Conservation (phyloP, 2,113 vertebrate genomes). For the Callocephalon fimbriatum region DNA sequence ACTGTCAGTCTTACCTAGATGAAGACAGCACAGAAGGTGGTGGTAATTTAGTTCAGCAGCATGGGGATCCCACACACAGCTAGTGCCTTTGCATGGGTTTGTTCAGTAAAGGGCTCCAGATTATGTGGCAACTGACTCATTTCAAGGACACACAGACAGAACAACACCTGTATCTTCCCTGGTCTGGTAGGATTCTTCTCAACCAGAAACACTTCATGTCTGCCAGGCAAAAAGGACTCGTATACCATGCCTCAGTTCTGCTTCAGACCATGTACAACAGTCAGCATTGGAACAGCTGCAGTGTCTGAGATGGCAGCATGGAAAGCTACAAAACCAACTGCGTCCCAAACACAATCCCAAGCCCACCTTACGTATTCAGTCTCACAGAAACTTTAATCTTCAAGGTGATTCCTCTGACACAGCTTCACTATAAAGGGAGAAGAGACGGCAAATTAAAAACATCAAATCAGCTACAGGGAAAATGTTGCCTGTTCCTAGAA, state of each 20-base stretch:
- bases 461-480: background rate
- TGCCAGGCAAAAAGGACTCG: background rate
- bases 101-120: background rate
- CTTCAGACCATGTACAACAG: rapidly evolving
- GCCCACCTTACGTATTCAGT: background rate
- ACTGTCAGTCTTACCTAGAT: background rate
- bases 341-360: background rate
- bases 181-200: background rate
- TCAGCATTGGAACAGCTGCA: background rate
- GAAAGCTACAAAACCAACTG: background rate
- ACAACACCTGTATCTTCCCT: background rate
- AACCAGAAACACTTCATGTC: background rate
- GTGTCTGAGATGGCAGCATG: rapidly evolving
- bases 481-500: background rate
- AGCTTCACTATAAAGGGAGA: background rate
- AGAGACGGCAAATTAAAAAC: background rate
- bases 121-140: rapidly evolving
- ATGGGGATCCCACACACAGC: background rate
- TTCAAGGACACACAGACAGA: background rate
- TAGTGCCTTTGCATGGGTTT: background rate
- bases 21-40: background rate
- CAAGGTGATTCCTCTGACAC: background rate
- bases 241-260: background rate
- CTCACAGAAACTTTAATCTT: background rate
- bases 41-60: background rate